phyloP scores from a whole-genome alignment of 1,140 invertebrate genomes.

The Globodera ellingtonae region DNA sequence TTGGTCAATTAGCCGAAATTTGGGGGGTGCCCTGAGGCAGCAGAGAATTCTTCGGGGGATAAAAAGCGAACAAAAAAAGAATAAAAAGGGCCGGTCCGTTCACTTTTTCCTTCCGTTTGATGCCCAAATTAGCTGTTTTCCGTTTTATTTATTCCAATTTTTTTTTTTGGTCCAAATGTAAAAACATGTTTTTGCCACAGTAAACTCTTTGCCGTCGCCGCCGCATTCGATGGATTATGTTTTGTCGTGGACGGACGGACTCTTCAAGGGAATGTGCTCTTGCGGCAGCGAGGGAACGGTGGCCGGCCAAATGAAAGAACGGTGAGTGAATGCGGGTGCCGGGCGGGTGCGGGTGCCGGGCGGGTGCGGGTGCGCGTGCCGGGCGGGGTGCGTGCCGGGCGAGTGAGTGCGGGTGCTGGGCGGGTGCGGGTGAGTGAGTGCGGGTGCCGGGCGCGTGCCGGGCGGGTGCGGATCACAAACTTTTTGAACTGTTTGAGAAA shows the following conservation, averaged over 20 bases:
- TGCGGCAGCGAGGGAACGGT: constrained; percentile 18
- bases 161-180: not conserved
- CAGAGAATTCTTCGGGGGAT: not conserved
- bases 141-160: not conserved
- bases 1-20: not conserved
- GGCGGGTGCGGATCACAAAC: too few species aligned
- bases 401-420: too few species aligned
- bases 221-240: constrained; percentile 36
- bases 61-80: not conserved
- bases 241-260: constrained; percentile 37
- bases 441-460: too few species aligned
- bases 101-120: not conserved
- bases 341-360: too few species aligned
- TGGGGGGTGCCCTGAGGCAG: not conserved
- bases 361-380: too few species aligned
- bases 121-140: not conserved
- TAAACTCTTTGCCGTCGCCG: not conserved
- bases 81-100: not conserved
- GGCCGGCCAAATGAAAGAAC: not conserved
- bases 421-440: too few species aligned
- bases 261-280: constrained; percentile 51
- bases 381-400: too few species aligned
- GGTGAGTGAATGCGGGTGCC: not conserved
- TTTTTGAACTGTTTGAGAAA: too few species aligned
- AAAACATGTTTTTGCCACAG: not conserved